A percentile compares a stretch with the other conserved stretches of the same genome.
Conservation (phyloP, 2,113 vertebrate genomes). For the Marmota monax region DNA sequence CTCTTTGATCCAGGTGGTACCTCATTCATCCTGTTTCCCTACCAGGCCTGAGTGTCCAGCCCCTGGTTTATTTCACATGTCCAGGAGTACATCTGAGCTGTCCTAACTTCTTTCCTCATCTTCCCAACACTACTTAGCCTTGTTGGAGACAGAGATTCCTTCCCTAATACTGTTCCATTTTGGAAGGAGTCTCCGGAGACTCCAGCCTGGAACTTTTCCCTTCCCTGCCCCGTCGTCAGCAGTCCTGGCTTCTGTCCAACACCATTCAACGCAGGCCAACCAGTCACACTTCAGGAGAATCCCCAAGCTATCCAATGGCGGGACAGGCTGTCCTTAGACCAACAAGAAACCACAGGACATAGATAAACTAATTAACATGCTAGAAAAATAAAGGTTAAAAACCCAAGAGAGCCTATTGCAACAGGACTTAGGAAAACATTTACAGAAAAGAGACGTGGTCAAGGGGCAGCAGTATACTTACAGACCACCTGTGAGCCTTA, state of each 20-base stretch:
- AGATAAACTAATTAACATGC: slow-evolving; percentile 74
- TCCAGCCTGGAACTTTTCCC: slow-evolving; percentile 21
- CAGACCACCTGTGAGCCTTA: slow-evolving; percentile 76
- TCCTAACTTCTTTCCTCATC: too few species aligned
- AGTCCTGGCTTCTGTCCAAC: slow-evolving; percentile 30
- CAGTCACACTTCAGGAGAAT: neutral
- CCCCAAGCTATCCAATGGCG: neutral
- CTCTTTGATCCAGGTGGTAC: neutral
- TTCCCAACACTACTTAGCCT: neutral
- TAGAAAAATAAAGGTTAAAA: slow-evolving; percentile 77
- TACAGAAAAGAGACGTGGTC: neutral
- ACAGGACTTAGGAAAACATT: slow-evolving; percentile 70
- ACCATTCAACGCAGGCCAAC: slow-evolving; percentile 30
- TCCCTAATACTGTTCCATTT: neutral
- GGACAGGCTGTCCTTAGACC: slow-evolving; percentile 31
- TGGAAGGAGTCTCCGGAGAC: neutral
- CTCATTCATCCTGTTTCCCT: neutral
- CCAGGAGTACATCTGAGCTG: too few species aligned
- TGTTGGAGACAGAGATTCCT: neutral
- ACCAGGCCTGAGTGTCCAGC: too few species aligned
- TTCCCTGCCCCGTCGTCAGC: slow-evolving; percentile 25
- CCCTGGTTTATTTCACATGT: neutral
- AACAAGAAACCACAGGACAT: slow-evolving; percentile 47
- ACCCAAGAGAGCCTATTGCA: slow-evolving; percentile 70
- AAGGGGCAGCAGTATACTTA: neutral